Percentiles rank a stretch among this genome's conserved stretches.
These are phyloP conservation scores for Bombyx huttoni DNA, from an alignment of 2,888 invertebrate genomes.

Conservation along the genomic window DNA sequence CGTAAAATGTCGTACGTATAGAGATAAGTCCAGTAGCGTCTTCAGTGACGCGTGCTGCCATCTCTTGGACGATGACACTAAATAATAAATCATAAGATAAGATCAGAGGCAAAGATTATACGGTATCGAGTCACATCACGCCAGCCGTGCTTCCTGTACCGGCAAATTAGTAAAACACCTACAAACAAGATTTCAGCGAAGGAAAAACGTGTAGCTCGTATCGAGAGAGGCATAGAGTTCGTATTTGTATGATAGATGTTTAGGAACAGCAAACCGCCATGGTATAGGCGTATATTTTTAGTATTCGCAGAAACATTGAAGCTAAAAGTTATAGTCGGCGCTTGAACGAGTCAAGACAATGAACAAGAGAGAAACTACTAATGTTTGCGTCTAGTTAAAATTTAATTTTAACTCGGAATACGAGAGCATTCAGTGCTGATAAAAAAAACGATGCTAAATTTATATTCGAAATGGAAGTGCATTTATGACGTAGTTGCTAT, in stretches of 20 bases:
- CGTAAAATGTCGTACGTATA: constrained; percentile 13
- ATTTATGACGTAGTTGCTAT: too few species aligned
- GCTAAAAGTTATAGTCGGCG: constrained; percentile 45
- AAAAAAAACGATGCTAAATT: too few species aligned
- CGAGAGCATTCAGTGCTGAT: too few species aligned
- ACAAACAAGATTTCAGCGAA: constrained; percentile 34
- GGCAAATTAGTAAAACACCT: constrained; percentile 64
- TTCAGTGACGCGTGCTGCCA: constrained; percentile 64
- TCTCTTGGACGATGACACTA: constrained; percentile 64
- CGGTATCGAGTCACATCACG: constrained; percentile 60
- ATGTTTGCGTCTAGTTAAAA: constrained; percentile 42
- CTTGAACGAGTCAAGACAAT: constrained; percentile 45
- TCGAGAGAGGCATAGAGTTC: constrained; percentile 17
- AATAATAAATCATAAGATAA: constrained; percentile 69
- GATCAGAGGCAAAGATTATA: constrained; percentile 69
- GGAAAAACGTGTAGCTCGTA: constrained; percentile 19
- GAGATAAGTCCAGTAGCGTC: constrained; percentile 46
- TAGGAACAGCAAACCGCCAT: constrained; percentile 7
- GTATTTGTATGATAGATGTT: constrained; percentile 13
- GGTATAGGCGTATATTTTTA: constrained; percentile 57
- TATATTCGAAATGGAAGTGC: too few species aligned
- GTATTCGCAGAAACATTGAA: constrained; percentile 53
- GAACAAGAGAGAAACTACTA: constrained; percentile 37
- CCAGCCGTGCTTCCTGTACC: constrained; percentile 68
- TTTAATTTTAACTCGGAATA: neutral